Base-by-base conservation (phyloP, 2,797 vertebrate genomes). In the Acipenser ruthenus region DNA sequence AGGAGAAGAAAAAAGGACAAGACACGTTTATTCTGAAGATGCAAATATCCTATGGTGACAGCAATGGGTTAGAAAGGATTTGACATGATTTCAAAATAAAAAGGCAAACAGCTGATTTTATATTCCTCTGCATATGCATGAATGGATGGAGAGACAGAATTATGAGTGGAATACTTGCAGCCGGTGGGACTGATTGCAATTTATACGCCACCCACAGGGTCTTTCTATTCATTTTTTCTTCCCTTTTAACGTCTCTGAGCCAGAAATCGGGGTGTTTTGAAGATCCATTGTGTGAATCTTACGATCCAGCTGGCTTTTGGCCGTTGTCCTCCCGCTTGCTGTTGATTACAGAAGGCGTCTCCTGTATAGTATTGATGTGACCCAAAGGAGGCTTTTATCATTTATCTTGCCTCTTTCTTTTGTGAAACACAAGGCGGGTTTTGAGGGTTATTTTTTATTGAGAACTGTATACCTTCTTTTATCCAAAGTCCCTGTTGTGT, bases 21-120 rank as follows among this genome's bases (percentile, higher is more conserved):
- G 76, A 71, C 74, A 63, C 73, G 69, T 72, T 79, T 73, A 74
- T 72, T 76, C 74, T 79, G n/a, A 81, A 18, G 77, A 88, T 88
- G 86, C 76, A 75, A 78, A 76, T 71, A 52, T 75, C 77, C 68
- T 77, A 83, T 83, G 79, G 87, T 88, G 86, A 77, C 81, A 87
- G 82, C 83, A 74, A 90, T 89, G 89, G 89, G 88, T 83, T 90
- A 89, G 88, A 84, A 83, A 80, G 85, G 86, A 89, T 85, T 83
- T 82, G 83, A 79, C 77, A 88, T 88, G 89, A 86, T 86, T 86
- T 82, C 85, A 77, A 83, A 88, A 88, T 89, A 89, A 88, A 74
- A 88, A 90, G 86, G 88, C 87, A 89, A 90, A 37, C 87, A 81
- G 72, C 76, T 80, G 62, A 53, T 68, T 70, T 68, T 75, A 65